Evolutionary conservation across 1,140 invertebrate genomes (phyloP).

Genomic region (Bombus waltoni): DNA sequence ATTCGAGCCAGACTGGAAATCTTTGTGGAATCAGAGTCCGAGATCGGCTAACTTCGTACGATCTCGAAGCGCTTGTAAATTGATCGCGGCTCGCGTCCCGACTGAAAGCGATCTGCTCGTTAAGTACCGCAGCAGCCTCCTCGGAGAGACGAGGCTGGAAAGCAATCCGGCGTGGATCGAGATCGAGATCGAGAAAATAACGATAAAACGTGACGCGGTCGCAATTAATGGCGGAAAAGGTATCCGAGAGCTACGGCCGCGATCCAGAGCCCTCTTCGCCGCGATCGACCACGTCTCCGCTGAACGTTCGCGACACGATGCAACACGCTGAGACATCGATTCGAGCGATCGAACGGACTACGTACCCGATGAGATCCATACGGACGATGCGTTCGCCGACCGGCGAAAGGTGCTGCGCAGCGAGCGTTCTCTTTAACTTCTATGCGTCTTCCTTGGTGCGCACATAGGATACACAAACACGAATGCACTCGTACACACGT

Average conservation of each 20-base stretch:
- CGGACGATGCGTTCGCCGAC: background rate
- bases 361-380: slow-evolving; percentile 41
- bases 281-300: background rate
- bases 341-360: background rate
- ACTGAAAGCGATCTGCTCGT: slow-evolving; percentile 67
- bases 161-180: slow-evolving; percentile 45
- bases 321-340: background rate
- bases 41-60: slow-evolving; percentile 22
- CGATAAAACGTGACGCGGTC: slow-evolving; percentile 55
- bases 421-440: background rate
- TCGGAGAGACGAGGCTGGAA: slow-evolving; percentile 56
- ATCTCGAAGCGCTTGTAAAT: slow-evolving; percentile 58
- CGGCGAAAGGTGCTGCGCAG: background rate
- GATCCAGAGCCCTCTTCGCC: background rate
- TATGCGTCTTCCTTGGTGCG: background rate
- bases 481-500: too few species aligned
- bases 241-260: background rate
- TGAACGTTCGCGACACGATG: background rate
- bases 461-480: background rate
- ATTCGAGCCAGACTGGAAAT: too few species aligned
- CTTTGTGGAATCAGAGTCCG: background rate
- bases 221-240: slow-evolving; percentile 61
- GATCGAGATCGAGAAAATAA: slow-evolving; percentile 68
- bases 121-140: slow-evolving; percentile 51
- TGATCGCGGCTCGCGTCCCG: slow-evolving; percentile 57